These are phyloP conservation scores for Drosophila nigromelanica DNA, from an alignment of 1,140 invertebrate genomes.

Conservation along the genomic window DNA sequence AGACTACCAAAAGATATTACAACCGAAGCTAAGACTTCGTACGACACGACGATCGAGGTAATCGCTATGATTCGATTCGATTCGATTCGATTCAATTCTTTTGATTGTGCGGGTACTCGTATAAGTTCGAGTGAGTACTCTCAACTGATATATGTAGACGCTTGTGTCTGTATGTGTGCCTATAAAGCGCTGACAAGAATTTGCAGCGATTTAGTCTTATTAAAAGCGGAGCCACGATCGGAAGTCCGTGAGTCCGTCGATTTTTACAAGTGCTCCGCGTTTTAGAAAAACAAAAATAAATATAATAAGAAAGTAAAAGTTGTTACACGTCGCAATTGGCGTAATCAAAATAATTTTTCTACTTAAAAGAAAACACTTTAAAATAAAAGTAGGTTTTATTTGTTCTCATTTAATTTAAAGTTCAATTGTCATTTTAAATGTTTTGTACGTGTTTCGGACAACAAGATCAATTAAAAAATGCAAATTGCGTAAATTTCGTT, in stretches of 20 bases:
- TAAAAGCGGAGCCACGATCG: constrained; percentile 44
- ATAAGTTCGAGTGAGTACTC: not conserved
- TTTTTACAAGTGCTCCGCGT: too few relatives aligned
- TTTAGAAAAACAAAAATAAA: not conserved
- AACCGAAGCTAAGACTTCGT: constrained; percentile 9
- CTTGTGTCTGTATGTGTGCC: constrained; percentile 44
- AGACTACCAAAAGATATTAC: constrained; percentile 9
- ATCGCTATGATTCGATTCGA: constrained; percentile 51
- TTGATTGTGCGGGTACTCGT: constrained; percentile 2
- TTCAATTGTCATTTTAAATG: constrained; percentile 1
- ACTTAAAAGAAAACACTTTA: too few relatives aligned
- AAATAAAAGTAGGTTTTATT: too few relatives aligned
- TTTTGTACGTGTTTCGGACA: not conserved
- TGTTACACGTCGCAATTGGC: not conserved
- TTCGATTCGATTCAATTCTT: constrained; percentile 2
- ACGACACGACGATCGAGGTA: constrained; percentile 9
- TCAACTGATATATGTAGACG: not conserved
- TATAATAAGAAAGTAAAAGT: constrained; percentile 10
- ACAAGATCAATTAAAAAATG: constrained; percentile 5
- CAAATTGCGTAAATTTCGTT: not conserved
- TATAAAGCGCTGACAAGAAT: constrained; percentile 72
- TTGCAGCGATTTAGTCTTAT: constrained; percentile 74
- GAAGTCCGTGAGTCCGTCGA: constrained; percentile 22
- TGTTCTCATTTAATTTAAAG: not conserved
- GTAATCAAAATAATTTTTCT: too few relatives aligned